Evolutionary conservation across 2,797 vertebrate genomes (phyloP).

Genomic region (Dallia pectoralis): DNA sequence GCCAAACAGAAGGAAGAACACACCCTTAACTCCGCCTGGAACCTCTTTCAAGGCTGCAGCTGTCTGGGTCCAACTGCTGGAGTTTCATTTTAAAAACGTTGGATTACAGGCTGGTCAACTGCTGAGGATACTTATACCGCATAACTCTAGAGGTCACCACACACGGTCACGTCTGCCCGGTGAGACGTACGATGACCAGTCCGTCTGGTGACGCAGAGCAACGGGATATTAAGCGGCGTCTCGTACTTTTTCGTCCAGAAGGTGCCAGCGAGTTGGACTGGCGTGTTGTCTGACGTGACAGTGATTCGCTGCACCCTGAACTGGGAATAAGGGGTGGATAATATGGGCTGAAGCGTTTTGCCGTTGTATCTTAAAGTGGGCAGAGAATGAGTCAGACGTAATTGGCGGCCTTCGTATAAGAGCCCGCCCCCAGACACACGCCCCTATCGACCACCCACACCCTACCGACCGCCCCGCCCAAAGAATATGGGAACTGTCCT

Average conservation of each 20-base stretch:
- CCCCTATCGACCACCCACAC: too few relatives aligned
- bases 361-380: neutral
- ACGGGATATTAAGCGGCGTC: neutral
- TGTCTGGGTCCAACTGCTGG: conserved; percentile 67
- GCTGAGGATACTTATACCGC: conserved; percentile 52
- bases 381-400: neutral
- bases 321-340: neutral
- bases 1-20: conserved; percentile 53
- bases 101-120: conserved; percentile 63
- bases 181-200: conserved; percentile 30
- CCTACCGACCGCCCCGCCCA: too few relatives aligned
- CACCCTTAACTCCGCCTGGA: conserved; percentile 49
- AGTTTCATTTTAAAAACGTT: conserved; percentile 67
- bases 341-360: conserved; percentile 6
- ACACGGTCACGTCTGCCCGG: neutral
- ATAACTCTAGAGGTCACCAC: conserved; percentile 27
- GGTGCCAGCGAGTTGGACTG: neutral
- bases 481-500: neutral
- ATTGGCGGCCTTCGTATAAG: neutral
- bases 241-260: neutral
- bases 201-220: conserved; percentile 40
- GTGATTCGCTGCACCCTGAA: neutral
- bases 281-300: neutral
- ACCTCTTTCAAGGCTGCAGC: conserved; percentile 56
- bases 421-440: neutral